Base-by-base conservation (phyloP, 2,888 invertebrate species). In the Quadroppia sp. region DNA sequence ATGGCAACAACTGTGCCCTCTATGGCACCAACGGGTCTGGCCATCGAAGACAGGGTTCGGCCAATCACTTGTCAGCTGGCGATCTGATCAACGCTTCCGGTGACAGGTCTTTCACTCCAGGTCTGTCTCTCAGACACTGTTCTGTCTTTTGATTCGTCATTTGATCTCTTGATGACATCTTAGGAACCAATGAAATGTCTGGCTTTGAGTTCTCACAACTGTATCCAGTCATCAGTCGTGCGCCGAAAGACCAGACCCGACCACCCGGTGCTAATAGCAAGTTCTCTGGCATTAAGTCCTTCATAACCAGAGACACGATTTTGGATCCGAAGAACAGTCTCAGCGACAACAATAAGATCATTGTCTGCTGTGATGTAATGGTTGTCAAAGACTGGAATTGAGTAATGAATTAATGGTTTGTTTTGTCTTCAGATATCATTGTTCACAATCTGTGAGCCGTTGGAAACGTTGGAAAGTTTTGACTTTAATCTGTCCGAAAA, bases 271-370 rank as follows among this genome's bases (percentile, higher is more conserved):
- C 17, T 30, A 28, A 61, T 15, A 32, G 61, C 4, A 61, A 61
- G 61, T 61, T 32, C 6, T 61, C 61, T 28, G 61, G 61, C 9
- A 61, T 61, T 32, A 61, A 61, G 61, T 61, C 61, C 28, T 61
- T 61, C 30, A 32, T 61, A 30, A 6, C 61, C 2, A 28, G 61
- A 28, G 61, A 61, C 17, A 11, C 6, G 28, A 15, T 61, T 11
- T 30, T 61, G 2, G 30, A 61, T 32, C 11, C 30, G 6, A 61
- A 15, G 30, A 61, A 61, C 30, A 28, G 30, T 61, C 30, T 61
- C 30, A 17, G 28, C 4, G 15, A 61, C 28, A 61, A 61, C 30
- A 61, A 61, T 25, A 61, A 61, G n/a, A 28, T 61, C 30, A 61
- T 32, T 2, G 17, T 61, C 30, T 28, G 28, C 30, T 61, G 61